Percentiles rank a stretch among this genome's conserved stretches.
These are phyloP conservation scores for Xenus cinereus DNA, from an alignment of 2,113 vertebrate species.

Conservation along the genomic window DNA sequence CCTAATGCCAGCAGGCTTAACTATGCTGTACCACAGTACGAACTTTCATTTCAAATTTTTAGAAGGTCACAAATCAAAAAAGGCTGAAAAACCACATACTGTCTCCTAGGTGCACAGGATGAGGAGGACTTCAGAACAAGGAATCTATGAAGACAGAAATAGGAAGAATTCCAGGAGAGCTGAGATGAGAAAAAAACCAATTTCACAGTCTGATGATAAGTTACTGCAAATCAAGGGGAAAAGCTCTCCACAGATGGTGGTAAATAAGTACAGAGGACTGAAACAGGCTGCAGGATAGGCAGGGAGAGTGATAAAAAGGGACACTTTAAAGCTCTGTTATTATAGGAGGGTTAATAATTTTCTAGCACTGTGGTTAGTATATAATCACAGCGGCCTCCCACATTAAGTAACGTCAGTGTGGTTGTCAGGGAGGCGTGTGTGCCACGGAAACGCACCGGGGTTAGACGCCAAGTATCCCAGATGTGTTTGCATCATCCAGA, in stretches of 20 bases:
- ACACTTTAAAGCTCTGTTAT: neutral
- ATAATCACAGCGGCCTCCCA: neutral
- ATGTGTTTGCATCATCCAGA: neutral
- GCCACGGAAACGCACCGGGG: accelerated
- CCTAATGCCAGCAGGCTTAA: neutral
- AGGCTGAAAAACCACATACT: neutral
- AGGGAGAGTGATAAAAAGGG: neutral
- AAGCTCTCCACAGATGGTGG: neutral
- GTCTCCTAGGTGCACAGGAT: neutral
- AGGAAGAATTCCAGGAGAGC: neutral
- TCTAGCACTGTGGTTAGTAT: neutral
- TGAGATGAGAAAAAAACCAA: neutral
- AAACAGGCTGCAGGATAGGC: neutral
- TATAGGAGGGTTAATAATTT: conserved; percentile 13
- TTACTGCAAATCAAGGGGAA: neutral
- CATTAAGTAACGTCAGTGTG: neutral
- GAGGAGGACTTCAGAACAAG: neutral
- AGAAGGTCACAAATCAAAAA: conserved; percentile 3
- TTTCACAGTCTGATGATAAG: neutral
- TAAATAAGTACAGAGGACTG: neutral
- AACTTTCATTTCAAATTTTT: neutral
- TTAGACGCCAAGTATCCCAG: neutral
- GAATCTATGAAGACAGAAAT: neutral
- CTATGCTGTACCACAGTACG: neutral
- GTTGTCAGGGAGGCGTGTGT: neutral